Conservation (phyloP, 2,113 vertebrate species). For the Thamnophis sirtalis region DNA sequence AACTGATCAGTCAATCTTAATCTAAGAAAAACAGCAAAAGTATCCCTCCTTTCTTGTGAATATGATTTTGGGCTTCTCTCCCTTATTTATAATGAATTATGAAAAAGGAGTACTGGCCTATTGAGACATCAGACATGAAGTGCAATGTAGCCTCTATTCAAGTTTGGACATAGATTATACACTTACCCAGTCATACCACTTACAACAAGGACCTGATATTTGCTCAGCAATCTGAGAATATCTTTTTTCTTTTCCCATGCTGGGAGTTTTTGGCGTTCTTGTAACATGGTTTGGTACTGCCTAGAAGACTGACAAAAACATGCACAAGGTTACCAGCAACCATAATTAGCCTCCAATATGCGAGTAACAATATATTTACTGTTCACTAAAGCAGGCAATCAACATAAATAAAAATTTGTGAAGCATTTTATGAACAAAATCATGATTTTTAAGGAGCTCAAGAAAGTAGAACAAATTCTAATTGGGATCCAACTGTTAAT, state of each 20-base stretch:
- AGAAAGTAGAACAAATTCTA: background rate
- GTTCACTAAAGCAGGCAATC: background rate
- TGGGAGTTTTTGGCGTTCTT: slow-evolving; percentile 88
- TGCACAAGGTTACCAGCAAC: background rate
- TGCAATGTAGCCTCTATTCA: background rate
- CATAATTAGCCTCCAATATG: background rate
- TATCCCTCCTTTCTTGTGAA: background rate
- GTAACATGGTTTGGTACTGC: slow-evolving; percentile 81
- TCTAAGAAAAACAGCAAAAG: background rate
- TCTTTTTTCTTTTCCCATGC: slow-evolving; percentile 85
- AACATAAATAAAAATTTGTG: background rate
- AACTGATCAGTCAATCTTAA: background rate
- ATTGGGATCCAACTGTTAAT: background rate
- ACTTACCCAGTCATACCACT: slow-evolving; percentile 97
- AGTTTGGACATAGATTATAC: background rate
- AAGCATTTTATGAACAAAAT: background rate
- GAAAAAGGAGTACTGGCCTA: background rate
- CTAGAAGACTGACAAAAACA: slow-evolving; percentile 76
- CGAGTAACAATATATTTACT: background rate
- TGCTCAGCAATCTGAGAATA: slow-evolving; percentile 77
- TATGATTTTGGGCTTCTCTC: background rate
- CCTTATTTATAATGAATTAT: background rate
- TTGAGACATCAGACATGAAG: background rate
- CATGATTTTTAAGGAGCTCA: background rate
- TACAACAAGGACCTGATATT: slow-evolving; percentile 88